Base-by-base conservation (phyloP, 2,113 vertebrate species). In the Ctenodactylus gundi region DNA sequence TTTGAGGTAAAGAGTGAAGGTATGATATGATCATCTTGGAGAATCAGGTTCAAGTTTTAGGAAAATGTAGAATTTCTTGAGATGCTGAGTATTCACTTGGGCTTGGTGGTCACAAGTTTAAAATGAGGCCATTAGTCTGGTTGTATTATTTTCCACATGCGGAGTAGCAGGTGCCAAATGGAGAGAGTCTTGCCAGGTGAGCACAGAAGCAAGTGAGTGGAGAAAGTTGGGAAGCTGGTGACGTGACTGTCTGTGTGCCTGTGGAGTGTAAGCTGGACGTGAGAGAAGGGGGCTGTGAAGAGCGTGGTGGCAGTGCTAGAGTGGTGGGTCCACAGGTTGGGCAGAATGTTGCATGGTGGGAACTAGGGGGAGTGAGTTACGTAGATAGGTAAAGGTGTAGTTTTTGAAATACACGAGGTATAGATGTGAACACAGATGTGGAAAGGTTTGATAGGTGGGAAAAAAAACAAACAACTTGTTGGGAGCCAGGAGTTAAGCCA, bases 51-150 rank as follows among this genome's bases (percentile, higher is more conserved):
- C 75, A 81, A 27, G 58, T 85, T 70, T 87, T 88, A 88, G 77
- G 20, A 76, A 92, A 58, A 77, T 36, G 14, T 29, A 92, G 82
- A 60, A 58, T 83, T 88, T 85, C 39, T 60, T 78, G 62, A 89
- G 70, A 31, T 68, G 57, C 46, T 17, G 76, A 73, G 34, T 76
- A 49, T 20, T 36, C 29, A 55, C 39, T 12, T 49, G 86, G 83
- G 27, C 15, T 83, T 51, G 44, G 14, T 36, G 25, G 51, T 88
- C 73, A 64, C 55, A 91, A 72, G 39, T 80, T 77, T 83, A 68
- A 25, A 4, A 2, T 4, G 58, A 11, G 85, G 65, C 36, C 29
- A 11, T 49, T 23, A 18, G 25, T 73, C 77, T 29, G 17, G 64
- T 34, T 27, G 20, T 4, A 0, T 64, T 64, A 41, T 83, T 90